Conservation (phyloP, 2,797 vertebrate genomes). For the Neopelma chrysocephalum region DNA sequence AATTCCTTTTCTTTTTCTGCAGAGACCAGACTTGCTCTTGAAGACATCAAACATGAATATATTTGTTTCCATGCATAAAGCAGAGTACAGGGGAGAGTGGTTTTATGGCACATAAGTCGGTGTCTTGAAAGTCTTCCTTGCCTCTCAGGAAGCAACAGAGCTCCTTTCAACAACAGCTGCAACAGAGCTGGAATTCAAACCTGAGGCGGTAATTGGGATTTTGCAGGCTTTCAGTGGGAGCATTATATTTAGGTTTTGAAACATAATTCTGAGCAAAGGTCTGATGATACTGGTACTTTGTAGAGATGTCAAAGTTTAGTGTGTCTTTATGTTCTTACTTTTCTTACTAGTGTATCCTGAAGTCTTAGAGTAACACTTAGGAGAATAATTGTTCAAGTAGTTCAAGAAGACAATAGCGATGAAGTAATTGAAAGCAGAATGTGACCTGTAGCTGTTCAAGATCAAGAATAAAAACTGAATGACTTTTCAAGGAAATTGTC, state of each 20-base stretch:
- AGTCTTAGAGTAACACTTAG: slow-evolving; percentile 14
- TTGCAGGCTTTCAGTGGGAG: background rate
- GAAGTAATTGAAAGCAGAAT: slow-evolving; percentile 45
- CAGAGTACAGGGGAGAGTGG: background rate
- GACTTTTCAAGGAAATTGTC: slow-evolving; percentile 37
- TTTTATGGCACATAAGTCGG: background rate
- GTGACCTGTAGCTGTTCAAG: slow-evolving; percentile 45
- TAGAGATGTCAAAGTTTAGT: slow-evolving; percentile 16
- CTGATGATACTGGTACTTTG: background rate
- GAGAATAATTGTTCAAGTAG: slow-evolving; percentile 43
- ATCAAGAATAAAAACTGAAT: background rate
- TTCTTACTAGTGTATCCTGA: background rate
- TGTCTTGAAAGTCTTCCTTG: background rate
- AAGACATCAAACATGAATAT: slow-evolving; percentile 32
- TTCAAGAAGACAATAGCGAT: background rate
- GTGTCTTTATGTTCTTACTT: slow-evolving; percentile 36
- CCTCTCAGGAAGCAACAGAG: slow-evolving; percentile 16
- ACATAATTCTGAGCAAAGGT: slow-evolving; percentile 2
- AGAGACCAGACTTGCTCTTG: background rate
- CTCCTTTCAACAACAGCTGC: slow-evolving; percentile 13
- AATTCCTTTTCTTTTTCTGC: slow-evolving; percentile 26
- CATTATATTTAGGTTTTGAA: slow-evolving; percentile 18
- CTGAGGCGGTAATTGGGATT: slow-evolving; percentile 48
- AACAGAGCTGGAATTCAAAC: slow-evolving; percentile 53
- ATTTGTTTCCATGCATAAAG: slow-evolving; percentile 50